phyloP scores from a whole-genome alignment of 2,797 vertebrate genomes.

The Phoxinus dragarum region DNA sequence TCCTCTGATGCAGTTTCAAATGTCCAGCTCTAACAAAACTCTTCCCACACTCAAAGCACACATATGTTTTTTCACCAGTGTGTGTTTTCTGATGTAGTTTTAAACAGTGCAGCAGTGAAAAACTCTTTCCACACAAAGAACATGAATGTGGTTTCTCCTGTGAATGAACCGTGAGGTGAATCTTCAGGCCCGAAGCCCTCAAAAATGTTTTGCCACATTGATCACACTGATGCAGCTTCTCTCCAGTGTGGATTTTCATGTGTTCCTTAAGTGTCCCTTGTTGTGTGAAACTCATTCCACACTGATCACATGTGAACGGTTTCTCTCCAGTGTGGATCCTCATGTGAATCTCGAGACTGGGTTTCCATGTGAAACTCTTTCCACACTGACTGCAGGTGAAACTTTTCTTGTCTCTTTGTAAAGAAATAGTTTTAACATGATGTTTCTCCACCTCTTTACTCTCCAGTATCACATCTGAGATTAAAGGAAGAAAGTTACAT shows the following conservation, averaged over 20 bases:
- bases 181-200: not conserved
- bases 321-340: not conserved
- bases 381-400: not conserved
- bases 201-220: not conserved
- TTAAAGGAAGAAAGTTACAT: not conserved
- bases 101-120: not conserved
- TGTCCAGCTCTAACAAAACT: not conserved
- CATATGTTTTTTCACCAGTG: not conserved
- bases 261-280: not conserved
- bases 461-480: not conserved
- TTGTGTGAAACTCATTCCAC: not conserved
- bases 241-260: not conserved
- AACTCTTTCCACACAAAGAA: not conserved
- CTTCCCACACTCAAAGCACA: not conserved
- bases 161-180: not conserved
- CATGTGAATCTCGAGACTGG: not conserved
- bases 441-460: not conserved
- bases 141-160: conserved; percentile 13
- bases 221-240: not conserved
- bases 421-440: not conserved
- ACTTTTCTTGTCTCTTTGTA: not conserved
- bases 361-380: not conserved
- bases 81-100: conserved; percentile 8
- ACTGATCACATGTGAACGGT: not conserved
- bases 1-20: not conserved